A percentile compares a stretch with the other conserved stretches of the same genome.
Evolutionary conservation across 2,888 invertebrate genomes (phyloP).

Genomic region (Papilio demoleus): DNA sequence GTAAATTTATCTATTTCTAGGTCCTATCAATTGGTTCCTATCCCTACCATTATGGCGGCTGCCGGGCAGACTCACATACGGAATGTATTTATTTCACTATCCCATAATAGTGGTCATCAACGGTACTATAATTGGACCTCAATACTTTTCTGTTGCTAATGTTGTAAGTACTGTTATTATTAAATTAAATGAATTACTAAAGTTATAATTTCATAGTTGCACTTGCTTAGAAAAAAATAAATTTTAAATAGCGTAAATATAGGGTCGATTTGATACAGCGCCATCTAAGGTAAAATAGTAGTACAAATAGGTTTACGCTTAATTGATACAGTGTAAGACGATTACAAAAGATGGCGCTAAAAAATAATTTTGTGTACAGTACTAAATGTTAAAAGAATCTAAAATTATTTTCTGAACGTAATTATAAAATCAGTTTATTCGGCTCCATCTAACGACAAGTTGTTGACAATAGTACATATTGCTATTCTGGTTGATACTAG

Average conservation of each 20-base stretch:
- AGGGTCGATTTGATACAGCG: neutral
- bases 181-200: neutral
- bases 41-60: conserved; percentile 76
- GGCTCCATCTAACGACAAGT: too few species aligned
- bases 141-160: conserved; percentile 51
- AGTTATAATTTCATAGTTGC: too few species aligned
- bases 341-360: neutral
- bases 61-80: conserved; percentile 78
- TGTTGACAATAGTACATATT: too few species aligned
- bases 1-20: conserved; percentile 48
- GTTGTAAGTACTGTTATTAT: conserved; percentile 44
- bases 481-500: too few species aligned
- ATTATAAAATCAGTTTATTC: too few species aligned
- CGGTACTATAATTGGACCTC: conserved; percentile 48
- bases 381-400: too few species aligned
- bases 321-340: neutral
- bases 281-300: neutral
- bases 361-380: too few species aligned
- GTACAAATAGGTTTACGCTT: neutral
- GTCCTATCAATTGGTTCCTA: conserved; percentile 72
- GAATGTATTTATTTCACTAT: conserved; percentile 81
- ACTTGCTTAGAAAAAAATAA: too few species aligned
- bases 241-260: neutral
- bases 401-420: too few species aligned
- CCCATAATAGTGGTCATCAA: conserved; percentile 57